These are phyloP conservation scores for Desmophyllum pertusum DNA, from an alignment of 92 coral and sea anemone species.

Conservation along the genomic window DNA sequence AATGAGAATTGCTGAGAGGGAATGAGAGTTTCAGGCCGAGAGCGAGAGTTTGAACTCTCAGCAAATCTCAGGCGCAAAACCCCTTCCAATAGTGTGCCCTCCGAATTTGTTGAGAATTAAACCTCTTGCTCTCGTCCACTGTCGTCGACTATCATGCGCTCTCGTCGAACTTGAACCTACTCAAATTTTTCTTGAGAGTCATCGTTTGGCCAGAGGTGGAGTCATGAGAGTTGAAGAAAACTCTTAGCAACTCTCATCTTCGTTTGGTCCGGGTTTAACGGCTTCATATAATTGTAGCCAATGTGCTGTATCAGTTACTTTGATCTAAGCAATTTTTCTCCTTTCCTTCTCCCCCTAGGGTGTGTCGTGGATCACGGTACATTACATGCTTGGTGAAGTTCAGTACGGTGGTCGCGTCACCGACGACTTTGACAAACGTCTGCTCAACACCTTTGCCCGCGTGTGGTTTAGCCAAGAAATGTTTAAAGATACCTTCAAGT, in stretches of 20 bases:
- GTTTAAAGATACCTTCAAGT: constrained; percentile 94
- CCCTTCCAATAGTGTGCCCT: background rate
- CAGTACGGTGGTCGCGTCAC: constrained; percentile 99
- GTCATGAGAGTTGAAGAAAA: no score
- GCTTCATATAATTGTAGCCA: background rate
- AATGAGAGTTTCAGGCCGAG: no score
- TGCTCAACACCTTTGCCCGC: constrained; percentile 93
- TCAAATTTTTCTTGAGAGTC: no score
- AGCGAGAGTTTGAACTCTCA: no score
- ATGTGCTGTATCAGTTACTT: background rate
- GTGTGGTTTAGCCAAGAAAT: constrained; percentile 92
- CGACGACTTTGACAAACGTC: constrained; percentile 97
- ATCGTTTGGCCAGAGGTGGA: no score
- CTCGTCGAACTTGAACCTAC: no score
- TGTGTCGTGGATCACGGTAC: constrained; percentile 96
- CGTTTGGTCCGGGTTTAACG: background rate
- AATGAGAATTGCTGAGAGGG: no score
- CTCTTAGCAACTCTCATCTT: no score
- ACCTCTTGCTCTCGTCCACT: no score
- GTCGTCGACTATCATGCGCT: no score
- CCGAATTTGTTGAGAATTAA: no score
- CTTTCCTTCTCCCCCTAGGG: constrained; percentile 66
- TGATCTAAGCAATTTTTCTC: background rate
- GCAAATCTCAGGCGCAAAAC: no score
- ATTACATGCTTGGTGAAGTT: constrained; percentile 99